Percentiles rank a stretch among this genome's conserved stretches.
Conservation (phyloP, 2,888 invertebrate genomes). For the Papilio protenor region DNA sequence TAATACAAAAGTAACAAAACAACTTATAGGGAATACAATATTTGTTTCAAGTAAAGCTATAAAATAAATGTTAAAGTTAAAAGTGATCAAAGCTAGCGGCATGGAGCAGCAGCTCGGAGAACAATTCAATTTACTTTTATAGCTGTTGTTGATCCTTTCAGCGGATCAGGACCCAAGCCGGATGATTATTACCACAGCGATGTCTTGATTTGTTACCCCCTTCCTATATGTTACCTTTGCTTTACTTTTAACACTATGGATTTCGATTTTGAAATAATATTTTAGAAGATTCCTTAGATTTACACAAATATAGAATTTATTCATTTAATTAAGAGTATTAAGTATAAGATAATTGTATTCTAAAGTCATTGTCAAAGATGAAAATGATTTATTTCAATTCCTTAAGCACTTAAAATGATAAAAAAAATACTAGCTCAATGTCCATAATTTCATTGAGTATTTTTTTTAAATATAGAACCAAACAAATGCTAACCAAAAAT, state of each 20-base stretch:
- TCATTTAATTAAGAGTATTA: too few species aligned
- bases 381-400: too few species aligned
- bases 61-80: constrained; percentile 24
- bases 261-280: not conserved
- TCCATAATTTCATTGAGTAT: too few species aligned
- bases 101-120: constrained; percentile 27
- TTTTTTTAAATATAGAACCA: too few species aligned
- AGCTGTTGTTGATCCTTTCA: constrained; percentile 30
- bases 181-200: constrained; percentile 25
- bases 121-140: constrained; percentile 29
- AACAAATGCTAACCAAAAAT: too few species aligned
- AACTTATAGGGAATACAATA: not conserved
- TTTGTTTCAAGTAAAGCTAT: constrained; percentile 22
- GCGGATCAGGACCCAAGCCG: constrained; percentile 23
- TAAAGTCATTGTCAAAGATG: too few species aligned
- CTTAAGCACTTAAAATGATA: too few species aligned
- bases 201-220: constrained; percentile 18
- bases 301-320: too few species aligned
- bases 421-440: too few species aligned
- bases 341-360: too few species aligned
- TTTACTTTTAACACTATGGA: not conserved
- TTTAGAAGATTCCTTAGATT: not conserved
- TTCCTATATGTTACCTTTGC: not conserved
- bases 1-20: not conserved
- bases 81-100: constrained; percentile 25